Conservation (phyloP, 2,888 invertebrate species). For the Plagiodera versicolora region DNA sequence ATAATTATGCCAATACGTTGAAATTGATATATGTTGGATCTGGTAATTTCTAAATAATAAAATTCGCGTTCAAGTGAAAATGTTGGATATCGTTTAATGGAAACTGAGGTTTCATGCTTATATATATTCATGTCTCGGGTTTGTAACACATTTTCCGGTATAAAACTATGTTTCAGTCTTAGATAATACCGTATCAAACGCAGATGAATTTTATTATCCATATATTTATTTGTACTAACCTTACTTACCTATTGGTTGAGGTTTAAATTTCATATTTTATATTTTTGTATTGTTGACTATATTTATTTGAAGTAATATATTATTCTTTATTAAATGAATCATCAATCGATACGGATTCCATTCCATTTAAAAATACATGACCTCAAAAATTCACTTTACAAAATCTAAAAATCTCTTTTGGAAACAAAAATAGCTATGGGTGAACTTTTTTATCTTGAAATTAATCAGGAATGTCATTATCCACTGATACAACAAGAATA, state of each 20-base stretch:
- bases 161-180: too few relatives aligned
- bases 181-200: background rate
- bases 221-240: background rate
- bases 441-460: too few relatives aligned
- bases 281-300: background rate
- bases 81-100: background rate
- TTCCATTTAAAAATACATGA: too few relatives aligned
- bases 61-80: background rate
- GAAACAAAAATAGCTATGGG: too few relatives aligned
- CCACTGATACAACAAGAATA: background rate
- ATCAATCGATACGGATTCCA: background rate
- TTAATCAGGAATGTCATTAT: background rate
- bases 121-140: background rate
- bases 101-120: background rate
- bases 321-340: constrained; percentile 1
- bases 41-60: too few relatives aligned
- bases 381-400: too few relatives aligned
- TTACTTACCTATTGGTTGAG: constrained; percentile 13
- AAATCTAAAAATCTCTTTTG: too few relatives aligned
- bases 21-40: too few relatives aligned
- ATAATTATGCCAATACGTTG: background rate
- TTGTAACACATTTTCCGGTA: too few relatives aligned
- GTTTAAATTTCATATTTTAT: constrained; percentile 9
- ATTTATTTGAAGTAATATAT: constrained; percentile 8
- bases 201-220: background rate